Percentiles rank a stretch among this genome's conserved stretches.
These are phyloP conservation scores for Eupsilia transversa DNA, from an alignment of 2,888 invertebrate genomes.

Conservation along the genomic window DNA sequence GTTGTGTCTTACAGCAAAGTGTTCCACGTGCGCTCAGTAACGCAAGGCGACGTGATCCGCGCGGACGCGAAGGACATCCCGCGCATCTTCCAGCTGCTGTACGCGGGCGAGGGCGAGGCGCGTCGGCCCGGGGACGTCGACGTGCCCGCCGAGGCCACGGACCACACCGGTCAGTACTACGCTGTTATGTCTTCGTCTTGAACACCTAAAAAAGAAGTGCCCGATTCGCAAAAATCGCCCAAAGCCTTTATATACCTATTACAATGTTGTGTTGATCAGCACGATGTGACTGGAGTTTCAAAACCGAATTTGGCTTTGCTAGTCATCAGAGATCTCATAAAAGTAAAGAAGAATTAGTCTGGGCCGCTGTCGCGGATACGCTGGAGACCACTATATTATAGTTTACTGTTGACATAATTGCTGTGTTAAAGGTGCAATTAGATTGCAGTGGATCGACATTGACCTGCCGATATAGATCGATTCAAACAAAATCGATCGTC, in stretches of 20 bases:
- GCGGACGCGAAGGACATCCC: constrained; percentile 99
- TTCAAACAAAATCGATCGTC: not conserved
- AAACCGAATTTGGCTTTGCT: no score
- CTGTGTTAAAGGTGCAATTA: not conserved
- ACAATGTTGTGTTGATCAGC: no score
- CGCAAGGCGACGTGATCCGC: constrained; percentile 99
- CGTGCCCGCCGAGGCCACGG: constrained; percentile 77
- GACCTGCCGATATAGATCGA: no score
- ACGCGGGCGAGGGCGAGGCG: constrained; percentile 99
- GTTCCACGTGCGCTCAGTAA: constrained; percentile 99
- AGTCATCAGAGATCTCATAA: no score
- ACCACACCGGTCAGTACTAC: constrained; percentile 84
- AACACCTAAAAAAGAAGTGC: no score
- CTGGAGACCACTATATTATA: rapidly evolving
- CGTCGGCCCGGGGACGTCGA: constrained; percentile 94
- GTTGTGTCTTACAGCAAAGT: constrained; percentile 93
- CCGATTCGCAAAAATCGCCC: no score
- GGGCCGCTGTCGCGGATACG: no score
- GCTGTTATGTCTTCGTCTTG: no score
- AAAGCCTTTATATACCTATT: no score
- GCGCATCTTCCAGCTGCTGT: constrained; percentile 98
- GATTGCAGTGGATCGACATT: not conserved
- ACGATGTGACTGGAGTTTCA: no score
- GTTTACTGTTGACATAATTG: not conserved
- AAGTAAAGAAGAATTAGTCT: no score